Base-by-base conservation (phyloP, 2,113 vertebrate genomes). In the Stomatorhinus ivindoensis region DNA sequence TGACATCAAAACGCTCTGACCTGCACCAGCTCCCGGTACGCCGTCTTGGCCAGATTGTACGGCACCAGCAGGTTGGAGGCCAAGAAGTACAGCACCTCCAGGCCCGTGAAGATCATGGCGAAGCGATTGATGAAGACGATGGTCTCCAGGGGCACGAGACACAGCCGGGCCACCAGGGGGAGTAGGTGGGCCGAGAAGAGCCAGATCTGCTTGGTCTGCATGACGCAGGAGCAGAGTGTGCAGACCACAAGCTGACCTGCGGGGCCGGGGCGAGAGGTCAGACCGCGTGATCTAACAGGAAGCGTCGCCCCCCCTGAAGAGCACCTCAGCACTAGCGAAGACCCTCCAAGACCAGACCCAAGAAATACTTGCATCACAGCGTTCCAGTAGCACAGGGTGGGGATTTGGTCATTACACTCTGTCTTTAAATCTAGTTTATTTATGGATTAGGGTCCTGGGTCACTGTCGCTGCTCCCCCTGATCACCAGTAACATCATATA, bases 121-220 rank as follows among this genome's bases (percentile, higher is more conserved):
- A 99, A 99, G 93, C 96, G 98, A 95, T 99, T 99, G 96, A 99
- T 98, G 95, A 99, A 93, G 86, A 99, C 97, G 1, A 99, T 98
- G 65, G 97, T 99, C 94, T 99, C 98, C 91, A 99, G 92, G 10
- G 98, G 98, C 84, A 99, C 97, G 17, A 99, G 96, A 94, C 98
- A 99, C 89, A 99, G 97, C 0, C 98, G 95, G 47, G 98, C 98
- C 95, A 98, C 96, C 89, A 99, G 96, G 93, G 98, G 98, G 93
- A 99, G 97, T 94, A 99, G 97, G 91, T 99, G 98, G 91, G 98
- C 98, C 0, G 98, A 99, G 91, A 99, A 99, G 0, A 99, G 97
- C 98, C 98, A 99, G 90, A 99, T 99, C 95, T 98, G 97, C 91
- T 99, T 99, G 31, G 98, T 99, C 93, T 98, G 98, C 98, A 99